These are phyloP conservation scores for Dinocampus coccinellae DNA, from an alignment of 2,888 invertebrate genomes.

Conservation along the genomic window DNA sequence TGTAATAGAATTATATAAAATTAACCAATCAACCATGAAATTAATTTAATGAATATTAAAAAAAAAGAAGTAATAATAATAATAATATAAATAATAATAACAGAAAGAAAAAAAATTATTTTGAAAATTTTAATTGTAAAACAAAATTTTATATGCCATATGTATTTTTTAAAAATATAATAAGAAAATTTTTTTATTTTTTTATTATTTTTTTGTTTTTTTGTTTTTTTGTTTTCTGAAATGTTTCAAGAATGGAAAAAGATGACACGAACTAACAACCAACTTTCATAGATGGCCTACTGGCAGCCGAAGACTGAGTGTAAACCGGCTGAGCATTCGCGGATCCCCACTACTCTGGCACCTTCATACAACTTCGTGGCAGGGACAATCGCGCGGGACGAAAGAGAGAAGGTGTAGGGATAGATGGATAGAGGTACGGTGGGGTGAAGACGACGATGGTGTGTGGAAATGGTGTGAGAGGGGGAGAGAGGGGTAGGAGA, in stretches of 20 bases:
- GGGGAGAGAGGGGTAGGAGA: too few relatives aligned
- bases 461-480: too few relatives aligned
- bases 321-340: slow-evolving; percentile 61
- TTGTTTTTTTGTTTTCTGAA: too few relatives aligned
- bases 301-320: slow-evolving; percentile 67
- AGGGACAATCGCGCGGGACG: slow-evolving; percentile 35
- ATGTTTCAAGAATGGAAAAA: too few relatives aligned
- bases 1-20: neutral
- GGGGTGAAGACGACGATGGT: too few relatives aligned
- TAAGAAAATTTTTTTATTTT: too few relatives aligned
- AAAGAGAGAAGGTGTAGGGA: slow-evolving; percentile 30
- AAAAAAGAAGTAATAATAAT: neutral
- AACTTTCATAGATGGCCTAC: slow-evolving; percentile 53
- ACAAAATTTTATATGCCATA: too few relatives aligned
- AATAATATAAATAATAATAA: too few relatives aligned
- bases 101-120: too few relatives aligned
- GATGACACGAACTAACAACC: slow-evolving; percentile 50
- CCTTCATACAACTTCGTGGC: slow-evolving; percentile 51
- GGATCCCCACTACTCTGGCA: slow-evolving; percentile 57
- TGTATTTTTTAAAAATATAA: too few relatives aligned
- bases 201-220: too few relatives aligned
- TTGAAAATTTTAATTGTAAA: too few relatives aligned
- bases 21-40: neutral
- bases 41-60: neutral
- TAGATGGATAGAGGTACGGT: slow-evolving; percentile 41